Evolutionary conservation across 2,797 vertebrate species (phyloP).

Genomic region (Arnoldichthys spilopterus): DNA sequence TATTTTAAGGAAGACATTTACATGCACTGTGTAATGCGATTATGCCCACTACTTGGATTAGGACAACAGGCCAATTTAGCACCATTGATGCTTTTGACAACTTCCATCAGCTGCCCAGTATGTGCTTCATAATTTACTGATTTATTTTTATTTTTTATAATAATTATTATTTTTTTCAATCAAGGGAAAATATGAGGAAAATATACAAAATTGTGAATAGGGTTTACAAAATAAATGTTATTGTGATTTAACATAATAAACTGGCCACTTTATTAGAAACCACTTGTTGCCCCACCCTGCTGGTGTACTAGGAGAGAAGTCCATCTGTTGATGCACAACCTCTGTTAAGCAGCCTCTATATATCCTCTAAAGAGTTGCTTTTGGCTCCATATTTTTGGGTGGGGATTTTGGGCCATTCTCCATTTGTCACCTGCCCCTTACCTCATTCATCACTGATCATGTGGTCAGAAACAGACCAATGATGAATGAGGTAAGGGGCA

Average conservation of each 20-base stretch:
- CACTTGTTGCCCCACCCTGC: neutral
- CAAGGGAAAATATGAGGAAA: no score
- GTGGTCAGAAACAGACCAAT: no score
- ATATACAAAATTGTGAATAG: no score
- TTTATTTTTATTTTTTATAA: no score
- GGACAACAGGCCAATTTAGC: neutral
- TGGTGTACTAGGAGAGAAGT: neutral
- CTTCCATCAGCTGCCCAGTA: neutral
- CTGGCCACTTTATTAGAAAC: neutral
- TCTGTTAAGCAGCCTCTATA: neutral
- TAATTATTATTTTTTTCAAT: no score
- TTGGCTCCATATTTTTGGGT: neutral
- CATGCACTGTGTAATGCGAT: conserved; percentile 5
- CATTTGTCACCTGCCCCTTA: no score
- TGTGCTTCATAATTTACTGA: neutral
- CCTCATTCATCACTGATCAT: no score
- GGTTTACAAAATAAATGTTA: neutral
- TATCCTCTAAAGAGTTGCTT: neutral
- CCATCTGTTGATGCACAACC: neutral
- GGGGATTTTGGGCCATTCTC: no score
- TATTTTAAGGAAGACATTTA: conserved; percentile 11
- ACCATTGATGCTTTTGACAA: no score
- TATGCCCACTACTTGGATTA: conserved; percentile 15
- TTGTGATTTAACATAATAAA: neutral
- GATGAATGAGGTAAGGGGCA: neutral